Evolutionary conservation across 2,888 invertebrate species (phyloP), one percentile per base, ranked within the genome.

Genomic region (Hetaerina titia): DNA sequence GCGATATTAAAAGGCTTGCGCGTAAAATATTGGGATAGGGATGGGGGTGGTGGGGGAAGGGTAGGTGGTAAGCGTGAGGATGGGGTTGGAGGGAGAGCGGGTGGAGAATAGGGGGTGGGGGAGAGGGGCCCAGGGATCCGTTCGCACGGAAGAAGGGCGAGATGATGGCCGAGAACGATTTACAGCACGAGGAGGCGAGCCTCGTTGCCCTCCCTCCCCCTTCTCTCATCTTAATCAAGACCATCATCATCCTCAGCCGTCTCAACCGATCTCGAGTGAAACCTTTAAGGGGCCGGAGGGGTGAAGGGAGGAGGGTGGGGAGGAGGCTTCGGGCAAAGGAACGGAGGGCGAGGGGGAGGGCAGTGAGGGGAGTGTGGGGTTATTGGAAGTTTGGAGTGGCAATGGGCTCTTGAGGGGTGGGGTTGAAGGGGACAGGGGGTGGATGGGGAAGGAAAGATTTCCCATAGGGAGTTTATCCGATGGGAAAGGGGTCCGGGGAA

Each of bases 141-240:
- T 56, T 58, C 57, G 13, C 58, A 89, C 58, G 89, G 89, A 89
- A 89, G 89, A 58, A n/a, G 89, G 58, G 57, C 58, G 58, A 31
- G 81, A 81, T 81, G 89, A 89, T 58, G 89, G 31, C 89, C 56
- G 89, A 22, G 58, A 89, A 58, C 89, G 89, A 89, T 89, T 89
- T 58, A 89, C 89, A 89, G 57, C 57, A 57, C 22, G 19, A 13
- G 89, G 89, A 89, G 13, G 89, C 19, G 69, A 9, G 69, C 69
- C n/a, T 11, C 25, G 25, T 74, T 25, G 45, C 74, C 13, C 74
- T 11, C 7, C n/a, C 25, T 8, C 25, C 81, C 31, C 89, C 57
- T 89, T 58, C 58, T 57, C 89, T 89, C 89, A 57, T 89, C 89
- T 89, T 89, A 89, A 89, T 89, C 89, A 89, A 89, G 89, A 89